Evolutionary conservation across 1,140 invertebrate species (phyloP).

Genomic region (Atta texana): DNA sequence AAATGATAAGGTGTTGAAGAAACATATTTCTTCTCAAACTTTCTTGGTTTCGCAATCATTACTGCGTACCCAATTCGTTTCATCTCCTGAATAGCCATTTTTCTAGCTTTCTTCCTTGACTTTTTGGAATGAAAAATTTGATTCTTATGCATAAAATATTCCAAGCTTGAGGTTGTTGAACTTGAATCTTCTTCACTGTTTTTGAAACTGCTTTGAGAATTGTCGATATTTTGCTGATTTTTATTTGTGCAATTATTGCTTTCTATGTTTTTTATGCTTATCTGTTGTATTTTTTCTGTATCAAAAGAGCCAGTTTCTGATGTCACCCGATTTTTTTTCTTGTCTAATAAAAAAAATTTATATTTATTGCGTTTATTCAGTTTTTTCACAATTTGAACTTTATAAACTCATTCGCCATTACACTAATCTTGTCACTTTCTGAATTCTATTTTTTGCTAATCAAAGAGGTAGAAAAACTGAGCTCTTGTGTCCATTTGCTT

Average conservation of each 20-base stretch:
- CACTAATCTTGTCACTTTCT: not conserved
- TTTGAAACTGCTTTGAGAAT: not conserved
- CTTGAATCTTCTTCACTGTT: not conserved
- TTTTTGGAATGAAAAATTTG: constrained; percentile 29
- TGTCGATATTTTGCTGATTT: not conserved
- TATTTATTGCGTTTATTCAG: not conserved
- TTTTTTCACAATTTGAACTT: constrained; percentile 26
- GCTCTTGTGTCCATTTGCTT: constrained; percentile 69
- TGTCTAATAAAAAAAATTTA: not conserved
- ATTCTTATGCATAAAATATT: constrained; percentile 41
- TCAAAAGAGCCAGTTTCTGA: not conserved
- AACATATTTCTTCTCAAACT: constrained; percentile 89
- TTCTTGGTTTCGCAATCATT: constrained; percentile 81
- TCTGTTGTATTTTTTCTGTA: constrained; percentile 39
- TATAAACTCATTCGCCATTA: not conserved
- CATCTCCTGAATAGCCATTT: constrained; percentile 76
- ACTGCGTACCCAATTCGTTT: constrained; percentile 70
- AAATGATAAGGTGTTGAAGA: constrained; percentile 92
- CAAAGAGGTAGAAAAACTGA: constrained; percentile 28
- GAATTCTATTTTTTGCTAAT: no score
- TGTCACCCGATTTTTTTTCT: constrained; percentile 22
- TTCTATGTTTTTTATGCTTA: constrained; percentile 37
- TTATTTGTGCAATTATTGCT: not conserved
- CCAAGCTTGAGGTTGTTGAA: constrained; percentile 14
- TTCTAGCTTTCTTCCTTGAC: constrained; percentile 70